phyloP scores from a whole-genome alignment of 2,113 vertebrate species.

The Hiodon tergisus region DNA sequence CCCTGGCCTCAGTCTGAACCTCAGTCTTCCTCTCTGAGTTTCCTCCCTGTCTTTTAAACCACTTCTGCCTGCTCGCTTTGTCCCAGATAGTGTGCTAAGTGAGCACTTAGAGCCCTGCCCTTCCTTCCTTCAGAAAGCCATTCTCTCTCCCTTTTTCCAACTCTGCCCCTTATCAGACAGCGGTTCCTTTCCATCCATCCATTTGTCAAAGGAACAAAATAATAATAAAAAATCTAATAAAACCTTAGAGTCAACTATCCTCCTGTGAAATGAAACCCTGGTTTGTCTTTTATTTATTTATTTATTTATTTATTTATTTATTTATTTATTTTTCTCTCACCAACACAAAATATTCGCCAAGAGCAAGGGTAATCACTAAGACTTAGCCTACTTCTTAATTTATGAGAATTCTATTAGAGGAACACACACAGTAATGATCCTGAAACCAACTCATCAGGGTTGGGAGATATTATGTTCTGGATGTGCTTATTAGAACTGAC shows the following conservation, averaged over 20 bases:
- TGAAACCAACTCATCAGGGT: constrained; percentile 35
- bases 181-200: no score
- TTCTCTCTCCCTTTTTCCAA: no score
- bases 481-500: constrained; percentile 19
- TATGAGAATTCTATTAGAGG: no score
- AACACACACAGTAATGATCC: constrained; percentile 24
- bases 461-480: constrained; percentile 33
- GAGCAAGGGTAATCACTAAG: no score
- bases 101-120: not conserved
- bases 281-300: not conserved
- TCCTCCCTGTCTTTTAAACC: not conserved
- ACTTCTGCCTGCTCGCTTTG: no score
- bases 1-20: no score
- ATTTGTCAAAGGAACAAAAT: no score
- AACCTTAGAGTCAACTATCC: not conserved
- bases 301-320: not conserved
- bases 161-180: no score
- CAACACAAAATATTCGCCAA: no score
- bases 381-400: no score
- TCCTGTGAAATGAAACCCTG: not conserved
- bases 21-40: not conserved
- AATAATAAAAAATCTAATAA: no score
- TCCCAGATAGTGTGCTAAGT: not conserved
- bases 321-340: no score
- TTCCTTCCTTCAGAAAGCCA: not conserved